Evolutionary conservation across 2,888 invertebrate species (phyloP).

Genomic region (Watsonalla cultraria): DNA sequence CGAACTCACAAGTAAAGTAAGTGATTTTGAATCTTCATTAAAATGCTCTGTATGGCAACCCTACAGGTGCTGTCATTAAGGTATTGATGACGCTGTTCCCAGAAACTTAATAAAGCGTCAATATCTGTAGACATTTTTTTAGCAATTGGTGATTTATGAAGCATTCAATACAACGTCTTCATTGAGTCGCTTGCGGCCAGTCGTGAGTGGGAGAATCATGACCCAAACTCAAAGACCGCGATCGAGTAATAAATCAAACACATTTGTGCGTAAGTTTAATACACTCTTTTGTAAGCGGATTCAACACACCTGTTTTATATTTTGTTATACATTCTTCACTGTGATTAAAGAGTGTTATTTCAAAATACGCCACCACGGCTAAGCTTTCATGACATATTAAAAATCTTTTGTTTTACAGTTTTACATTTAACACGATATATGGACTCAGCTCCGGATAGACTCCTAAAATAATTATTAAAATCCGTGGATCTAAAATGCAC

Average conservation of each 20-base stretch:
- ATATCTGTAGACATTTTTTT: slow-evolving; percentile 54
- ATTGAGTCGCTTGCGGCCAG: slow-evolving; percentile 63
- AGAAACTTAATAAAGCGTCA: slow-evolving; percentile 22
- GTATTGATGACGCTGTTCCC: slow-evolving; percentile 19
- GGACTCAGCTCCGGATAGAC: too few relatives aligned
- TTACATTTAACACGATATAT: too few relatives aligned
- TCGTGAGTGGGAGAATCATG: slow-evolving; percentile 71
- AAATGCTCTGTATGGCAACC: slow-evolving; percentile 9
- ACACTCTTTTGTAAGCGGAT: slow-evolving; percentile 41
- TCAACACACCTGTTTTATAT: too few relatives aligned
- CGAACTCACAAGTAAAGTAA: too few relatives aligned
- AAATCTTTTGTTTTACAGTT: too few relatives aligned
- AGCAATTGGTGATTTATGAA: slow-evolving; percentile 55
- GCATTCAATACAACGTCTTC: slow-evolving; percentile 68
- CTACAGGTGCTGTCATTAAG: slow-evolving; percentile 15
- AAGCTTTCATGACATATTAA: too few relatives aligned
- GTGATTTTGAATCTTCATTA: neutral
- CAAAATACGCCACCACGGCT: too few relatives aligned
- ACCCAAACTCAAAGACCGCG: slow-evolving; percentile 61
- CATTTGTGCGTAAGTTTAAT: slow-evolving; percentile 55
- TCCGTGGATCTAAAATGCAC: too few relatives aligned
- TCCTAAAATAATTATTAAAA: too few relatives aligned
- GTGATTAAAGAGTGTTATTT: slow-evolving; percentile 20
- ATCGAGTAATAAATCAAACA: slow-evolving; percentile 72
- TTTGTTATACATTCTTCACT: slow-evolving; percentile 47